Base-by-base conservation (phyloP, 2,113 vertebrate genomes). In the Sprattus sprattus region DNA sequence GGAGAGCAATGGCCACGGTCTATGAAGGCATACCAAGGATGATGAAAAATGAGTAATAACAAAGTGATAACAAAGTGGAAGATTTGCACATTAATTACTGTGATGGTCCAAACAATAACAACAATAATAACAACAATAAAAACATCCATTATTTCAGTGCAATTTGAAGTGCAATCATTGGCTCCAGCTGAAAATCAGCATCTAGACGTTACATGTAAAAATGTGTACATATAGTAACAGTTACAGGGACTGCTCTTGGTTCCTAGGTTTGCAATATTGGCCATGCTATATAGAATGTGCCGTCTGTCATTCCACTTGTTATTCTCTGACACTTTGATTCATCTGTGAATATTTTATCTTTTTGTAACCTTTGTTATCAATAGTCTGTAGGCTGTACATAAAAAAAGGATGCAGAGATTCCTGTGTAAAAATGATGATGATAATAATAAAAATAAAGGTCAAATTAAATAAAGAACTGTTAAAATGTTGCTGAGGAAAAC, bases 301-400 rank as follows among this genome's bases (percentile, higher is more conserved):
- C 89, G 86, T 89, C 90, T 88, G 25, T 87, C 2, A 39, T 39
- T 85, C 84, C 89, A 85, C 89, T 80, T 71, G 82, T 92, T 91
- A 88, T 87, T 88, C 78, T 86, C 89, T 86, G 87, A 86, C n/a
- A 90, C 82, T 94, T 90, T 91, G 89, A 91, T 49, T 91, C 86
- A 92, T 89, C 90, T 95, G 92, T 95, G 91, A 93, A 92, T 95
- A 95, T 92, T 90, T 93, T 90, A 49, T 88, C 91, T 95, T 95
- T 95, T 95, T 95, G 94, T 80, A 88, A 94, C 89, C 92, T 95
- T 94, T 95, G 91, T 94, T 94, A 95, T 91, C 92, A 92, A 92
- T 90, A 22, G 52, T 93, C 78, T 91, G 71, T 93, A 91, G 92
- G 89, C 90, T 96, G 92, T 94, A 94, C 83, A 92, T 92, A 94